Conservation (phyloP, 2,888 invertebrate genomes). For the Masnerella sp. region DNA sequence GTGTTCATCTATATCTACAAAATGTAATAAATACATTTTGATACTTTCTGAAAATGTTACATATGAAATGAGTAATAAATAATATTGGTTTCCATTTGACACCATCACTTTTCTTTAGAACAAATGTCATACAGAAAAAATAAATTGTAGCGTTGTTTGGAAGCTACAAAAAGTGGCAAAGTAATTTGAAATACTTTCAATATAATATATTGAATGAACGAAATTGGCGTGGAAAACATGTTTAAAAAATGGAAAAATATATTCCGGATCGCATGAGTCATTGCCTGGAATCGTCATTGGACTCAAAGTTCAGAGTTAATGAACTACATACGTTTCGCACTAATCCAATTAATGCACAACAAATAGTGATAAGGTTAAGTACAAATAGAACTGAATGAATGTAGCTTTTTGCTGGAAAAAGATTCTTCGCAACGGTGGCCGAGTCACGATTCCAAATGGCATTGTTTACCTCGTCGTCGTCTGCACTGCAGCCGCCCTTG, state of each 20-base stretch:
- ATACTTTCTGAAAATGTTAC: no score
- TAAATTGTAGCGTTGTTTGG: no score
- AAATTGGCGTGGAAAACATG: not conserved
- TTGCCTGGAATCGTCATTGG: not conserved
- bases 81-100: no score
- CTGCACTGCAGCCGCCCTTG: slow-evolving; percentile 61
- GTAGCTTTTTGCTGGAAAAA: slow-evolving; percentile 2
- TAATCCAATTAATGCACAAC: slow-evolving; percentile 6
- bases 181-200: no score
- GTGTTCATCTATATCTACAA: no score
- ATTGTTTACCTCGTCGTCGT: slow-evolving; percentile 68
- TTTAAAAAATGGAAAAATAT: not conserved
- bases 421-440: slow-evolving; percentile 26
- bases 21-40: no score
- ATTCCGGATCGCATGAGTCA: slow-evolving; percentile 18
- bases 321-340: slow-evolving; percentile 19
- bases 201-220: no score
- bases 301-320: slow-evolving; percentile 32
- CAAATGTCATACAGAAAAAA: no score
- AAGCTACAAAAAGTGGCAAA: no score
- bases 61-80: no score
- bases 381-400: slow-evolving; percentile 27
- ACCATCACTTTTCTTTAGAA: no score
- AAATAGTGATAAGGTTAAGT: slow-evolving; percentile 14
- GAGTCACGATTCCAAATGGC: slow-evolving; percentile 61